Percentiles rank a stretch among this genome's conserved stretches.
These are phyloP conservation scores for Anthonomus grandis DNA, from an alignment of 1,140 invertebrate genomes.

Conservation along the genomic window DNA sequence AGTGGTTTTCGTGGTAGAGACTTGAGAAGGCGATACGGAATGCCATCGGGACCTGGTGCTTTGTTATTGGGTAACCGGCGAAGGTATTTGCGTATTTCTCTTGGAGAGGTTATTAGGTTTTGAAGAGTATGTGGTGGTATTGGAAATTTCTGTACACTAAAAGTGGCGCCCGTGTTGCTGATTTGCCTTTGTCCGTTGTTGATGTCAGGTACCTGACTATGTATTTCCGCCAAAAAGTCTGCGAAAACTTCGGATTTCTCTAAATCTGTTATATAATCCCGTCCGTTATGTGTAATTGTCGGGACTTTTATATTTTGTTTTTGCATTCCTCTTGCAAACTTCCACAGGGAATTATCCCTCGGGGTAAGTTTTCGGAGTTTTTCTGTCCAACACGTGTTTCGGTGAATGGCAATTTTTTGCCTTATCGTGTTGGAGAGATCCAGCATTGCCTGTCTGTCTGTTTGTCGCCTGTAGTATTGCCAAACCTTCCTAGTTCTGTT, in stretches of 20 bases:
- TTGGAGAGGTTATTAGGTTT: too few species aligned
- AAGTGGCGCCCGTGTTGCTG: too few species aligned
- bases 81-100: too few species aligned
- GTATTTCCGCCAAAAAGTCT: too few species aligned
- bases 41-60: too few species aligned
- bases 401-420: not conserved
- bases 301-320: not conserved
- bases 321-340: not conserved
- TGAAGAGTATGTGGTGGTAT: too few species aligned
- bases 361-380: not conserved
- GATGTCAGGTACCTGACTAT: too few species aligned
- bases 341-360: slow-evolving; percentile 1
- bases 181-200: too few species aligned
- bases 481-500: slow-evolving; percentile 1
- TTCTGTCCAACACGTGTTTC: not conserved
- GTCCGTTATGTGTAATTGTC: not conserved
- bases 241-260: not conserved
- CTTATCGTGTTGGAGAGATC: not conserved
- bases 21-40: too few species aligned
- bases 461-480: not conserved
- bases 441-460: not conserved
- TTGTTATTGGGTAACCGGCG: too few species aligned
- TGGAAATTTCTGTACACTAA: too few species aligned
- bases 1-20: too few species aligned
- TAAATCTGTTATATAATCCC: not conserved